Evolutionary conservation across 2,113 vertebrate genomes (phyloP).

Genomic region (Rhabdornis inornatus): DNA sequence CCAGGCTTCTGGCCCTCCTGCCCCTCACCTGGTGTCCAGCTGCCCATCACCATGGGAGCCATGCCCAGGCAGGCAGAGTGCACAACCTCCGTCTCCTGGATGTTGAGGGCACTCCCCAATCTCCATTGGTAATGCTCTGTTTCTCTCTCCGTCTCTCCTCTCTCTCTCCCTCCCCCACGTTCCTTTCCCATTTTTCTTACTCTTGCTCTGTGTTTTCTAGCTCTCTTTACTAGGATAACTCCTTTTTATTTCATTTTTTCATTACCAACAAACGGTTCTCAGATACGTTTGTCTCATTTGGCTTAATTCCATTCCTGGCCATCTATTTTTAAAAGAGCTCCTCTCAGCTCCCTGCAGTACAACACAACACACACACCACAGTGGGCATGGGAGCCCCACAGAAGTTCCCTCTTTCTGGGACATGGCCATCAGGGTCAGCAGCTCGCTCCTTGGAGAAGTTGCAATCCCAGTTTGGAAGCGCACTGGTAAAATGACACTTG

Average conservation of each 20-base stretch:
- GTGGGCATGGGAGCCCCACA: neutral
- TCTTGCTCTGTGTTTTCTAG: neutral
- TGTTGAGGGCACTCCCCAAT: accelerated
- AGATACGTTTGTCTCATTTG: neutral
- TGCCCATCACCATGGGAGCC: accelerated
- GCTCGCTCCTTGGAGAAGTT: neutral
- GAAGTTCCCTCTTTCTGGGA: neutral
- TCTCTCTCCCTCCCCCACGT: neutral
- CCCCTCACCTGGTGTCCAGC: neutral
- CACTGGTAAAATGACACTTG: neutral
- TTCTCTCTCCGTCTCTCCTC: too few species aligned
- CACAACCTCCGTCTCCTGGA: neutral
- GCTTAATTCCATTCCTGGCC: too few species aligned
- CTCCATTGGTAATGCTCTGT: accelerated
- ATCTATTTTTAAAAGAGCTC: too few species aligned
- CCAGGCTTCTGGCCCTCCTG: neutral
- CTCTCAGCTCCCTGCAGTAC: accelerated
- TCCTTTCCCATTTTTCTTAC: neutral
- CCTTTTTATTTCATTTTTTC: neutral
- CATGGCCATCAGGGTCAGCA: neutral
- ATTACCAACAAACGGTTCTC: accelerated
- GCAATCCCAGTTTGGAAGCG: neutral
- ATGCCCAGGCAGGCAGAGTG: neutral
- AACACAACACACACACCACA: accelerated
- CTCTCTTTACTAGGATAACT: neutral